These are phyloP conservation scores for Buceros bicornis DNA, from an alignment of 2,797 vertebrate species.

Conservation along the genomic window DNA sequence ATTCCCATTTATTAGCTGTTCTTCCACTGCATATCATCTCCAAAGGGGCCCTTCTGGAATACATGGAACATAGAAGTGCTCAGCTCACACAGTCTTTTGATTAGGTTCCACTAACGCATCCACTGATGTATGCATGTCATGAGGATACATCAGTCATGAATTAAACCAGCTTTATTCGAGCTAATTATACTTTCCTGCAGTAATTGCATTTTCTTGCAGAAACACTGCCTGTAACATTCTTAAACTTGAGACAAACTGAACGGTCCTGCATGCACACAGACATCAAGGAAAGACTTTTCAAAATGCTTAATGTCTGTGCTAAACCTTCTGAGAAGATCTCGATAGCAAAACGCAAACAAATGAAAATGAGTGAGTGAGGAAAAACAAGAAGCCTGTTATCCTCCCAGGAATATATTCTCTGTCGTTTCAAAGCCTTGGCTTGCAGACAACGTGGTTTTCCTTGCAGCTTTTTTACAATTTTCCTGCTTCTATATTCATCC, in stretches of 20 bases:
- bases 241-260: background rate
- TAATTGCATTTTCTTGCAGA: background rate
- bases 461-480: background rate
- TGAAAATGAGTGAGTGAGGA: background rate
- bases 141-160: background rate
- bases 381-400: background rate
- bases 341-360: background rate
- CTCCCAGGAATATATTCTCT: background rate
- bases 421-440: background rate
- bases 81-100: background rate
- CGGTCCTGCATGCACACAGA: background rate
- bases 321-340: background rate
- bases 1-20: background rate
- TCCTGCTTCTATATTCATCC: background rate
- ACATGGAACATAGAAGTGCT: accelerated
- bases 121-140: no score
- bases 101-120: background rate
- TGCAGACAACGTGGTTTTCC: background rate
- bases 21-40: background rate
- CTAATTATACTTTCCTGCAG: background rate
- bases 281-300: background rate
- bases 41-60: background rate
- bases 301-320: background rate
- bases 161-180: background rate
- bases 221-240: background rate